These are phyloP conservation scores for Stegodyphus mimosarum DNA, from an alignment of 1,140 invertebrate genomes.

Conservation along the genomic window DNA sequence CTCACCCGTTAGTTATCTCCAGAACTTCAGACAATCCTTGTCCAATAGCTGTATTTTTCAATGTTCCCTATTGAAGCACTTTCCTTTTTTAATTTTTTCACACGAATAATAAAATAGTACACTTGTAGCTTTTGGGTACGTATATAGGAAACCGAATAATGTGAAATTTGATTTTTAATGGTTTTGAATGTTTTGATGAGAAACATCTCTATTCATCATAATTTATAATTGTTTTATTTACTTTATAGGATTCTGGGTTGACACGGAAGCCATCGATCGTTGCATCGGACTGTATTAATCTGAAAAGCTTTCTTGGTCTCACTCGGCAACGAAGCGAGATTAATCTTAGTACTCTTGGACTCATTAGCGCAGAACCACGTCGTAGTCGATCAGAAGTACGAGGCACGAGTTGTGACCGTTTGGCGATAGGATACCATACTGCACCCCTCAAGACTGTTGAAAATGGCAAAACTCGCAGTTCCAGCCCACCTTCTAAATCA, in stretches of 20 bases:
- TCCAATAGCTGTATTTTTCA: too few species aligned
- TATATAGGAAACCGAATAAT: background rate
- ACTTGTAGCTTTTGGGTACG: too few species aligned
- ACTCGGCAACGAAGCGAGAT: constrained; percentile 46
- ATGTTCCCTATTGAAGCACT: too few species aligned
- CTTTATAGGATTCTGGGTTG: constrained; percentile 11
- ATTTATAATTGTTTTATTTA: background rate
- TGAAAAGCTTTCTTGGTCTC: constrained; percentile 37
- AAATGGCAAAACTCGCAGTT: background rate
- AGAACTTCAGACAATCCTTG: too few species aligned
- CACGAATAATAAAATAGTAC: too few species aligned
- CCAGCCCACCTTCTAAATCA: constrained; percentile 25
- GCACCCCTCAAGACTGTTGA: background rate
- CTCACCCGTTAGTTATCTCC: too few species aligned
- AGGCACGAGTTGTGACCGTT: constrained; percentile 28
- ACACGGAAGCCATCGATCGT: constrained; percentile 17
- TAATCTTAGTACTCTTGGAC: constrained; percentile 40
- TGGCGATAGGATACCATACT: constrained; percentile 18
- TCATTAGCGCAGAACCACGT: background rate
- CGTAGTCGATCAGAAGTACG: constrained; percentile 30
- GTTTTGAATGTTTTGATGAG: background rate
- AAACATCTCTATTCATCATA: background rate
- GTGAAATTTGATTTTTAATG: background rate
- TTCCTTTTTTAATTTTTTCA: too few species aligned
- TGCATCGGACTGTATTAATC: constrained; percentile 33